phyloP scores from a whole-genome alignment of 1,140 invertebrate species.

The Drosophila sulfurigaster region DNA sequence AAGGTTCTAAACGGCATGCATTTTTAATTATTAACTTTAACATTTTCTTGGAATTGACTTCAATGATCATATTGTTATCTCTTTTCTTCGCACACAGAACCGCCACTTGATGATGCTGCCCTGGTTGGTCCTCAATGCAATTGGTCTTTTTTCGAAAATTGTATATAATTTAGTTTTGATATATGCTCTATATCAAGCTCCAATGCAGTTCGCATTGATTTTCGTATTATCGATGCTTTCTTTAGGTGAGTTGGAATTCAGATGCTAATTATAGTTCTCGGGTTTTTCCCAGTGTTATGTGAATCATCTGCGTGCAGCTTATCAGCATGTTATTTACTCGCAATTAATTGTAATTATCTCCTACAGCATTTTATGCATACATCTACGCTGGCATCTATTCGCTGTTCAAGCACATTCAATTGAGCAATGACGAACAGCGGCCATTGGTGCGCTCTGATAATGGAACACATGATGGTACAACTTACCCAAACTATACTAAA shows the following conservation, averaged over 20 bases:
- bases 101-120: neutral
- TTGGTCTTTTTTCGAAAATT: neutral
- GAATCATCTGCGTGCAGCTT: no score
- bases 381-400: neutral
- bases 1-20: neutral
- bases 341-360: neutral
- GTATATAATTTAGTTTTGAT: no score
- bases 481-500: neutral
- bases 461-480: neutral
- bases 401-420: neutral
- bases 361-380: neutral
- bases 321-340: no score
- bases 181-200: no score
- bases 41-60: neutral
- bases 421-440: neutral
- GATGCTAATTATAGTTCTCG: no score
- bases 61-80: neutral
- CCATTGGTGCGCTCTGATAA: neutral
- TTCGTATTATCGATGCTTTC: neutral
- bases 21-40: no score
- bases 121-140: neutral
- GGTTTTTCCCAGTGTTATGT: no score
- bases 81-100: neutral
- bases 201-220: no score
- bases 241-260: neutral